These are phyloP conservation scores for Urophycis tenuis DNA, from an alignment of 2,797 vertebrate species.

Conservation along the genomic window DNA sequence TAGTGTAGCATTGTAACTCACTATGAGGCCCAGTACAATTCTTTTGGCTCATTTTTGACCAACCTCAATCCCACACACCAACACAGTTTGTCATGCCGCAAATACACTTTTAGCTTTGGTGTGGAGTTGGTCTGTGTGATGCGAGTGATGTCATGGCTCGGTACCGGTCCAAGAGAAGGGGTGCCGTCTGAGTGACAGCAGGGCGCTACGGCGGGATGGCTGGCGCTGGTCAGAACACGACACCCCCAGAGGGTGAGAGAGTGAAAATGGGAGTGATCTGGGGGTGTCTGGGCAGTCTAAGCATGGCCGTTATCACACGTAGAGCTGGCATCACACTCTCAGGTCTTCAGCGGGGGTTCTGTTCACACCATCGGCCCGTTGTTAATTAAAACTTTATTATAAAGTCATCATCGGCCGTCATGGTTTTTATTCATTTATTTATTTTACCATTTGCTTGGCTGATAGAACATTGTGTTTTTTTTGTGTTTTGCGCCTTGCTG, in stretches of 20 bases:
- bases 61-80: neutral
- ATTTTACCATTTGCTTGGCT: neutral
- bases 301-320: neutral
- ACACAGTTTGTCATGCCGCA: no score
- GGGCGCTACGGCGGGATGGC: no score
- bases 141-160: no score
- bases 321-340: neutral
- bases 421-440: neutral
- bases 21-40: neutral
- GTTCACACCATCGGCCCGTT: slow-evolving; percentile 7
- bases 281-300: neutral
- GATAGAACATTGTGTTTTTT: neutral
- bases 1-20: neutral
- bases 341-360: neutral
- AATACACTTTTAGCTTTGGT: no score
- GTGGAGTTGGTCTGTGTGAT: no score
- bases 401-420: neutral
- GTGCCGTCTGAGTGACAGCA: no score
- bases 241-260: no score
- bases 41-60: neutral
- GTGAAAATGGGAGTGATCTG: neutral
- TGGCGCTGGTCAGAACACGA: no score
- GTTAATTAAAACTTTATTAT: slow-evolving; percentile 8
- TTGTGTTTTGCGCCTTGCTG: neutral
- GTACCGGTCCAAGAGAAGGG: no score